A percentile compares a stretch with the other conserved stretches of the same genome.
These are phyloP conservation scores for Catharus bicknelli DNA, from an alignment of 2,113 vertebrate species.

Conservation along the genomic window DNA sequence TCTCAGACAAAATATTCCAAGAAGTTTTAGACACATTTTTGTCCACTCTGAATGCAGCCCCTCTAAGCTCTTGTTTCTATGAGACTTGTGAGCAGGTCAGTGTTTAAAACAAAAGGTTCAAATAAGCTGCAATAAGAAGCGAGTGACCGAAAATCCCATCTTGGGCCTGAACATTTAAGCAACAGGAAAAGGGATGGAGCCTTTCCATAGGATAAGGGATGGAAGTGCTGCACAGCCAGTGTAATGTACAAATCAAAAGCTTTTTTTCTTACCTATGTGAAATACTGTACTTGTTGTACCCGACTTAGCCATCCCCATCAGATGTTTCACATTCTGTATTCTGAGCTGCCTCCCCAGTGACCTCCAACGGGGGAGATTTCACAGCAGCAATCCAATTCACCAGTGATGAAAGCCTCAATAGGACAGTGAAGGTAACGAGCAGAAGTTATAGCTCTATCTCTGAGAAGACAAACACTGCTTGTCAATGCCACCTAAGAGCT, in stretches of 20 bases:
- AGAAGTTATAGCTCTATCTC: constrained; percentile 38
- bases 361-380: constrained; percentile 9
- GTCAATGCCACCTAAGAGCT: constrained; percentile 35
- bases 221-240: neutral
- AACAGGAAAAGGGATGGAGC: neutral
- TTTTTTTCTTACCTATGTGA: neutral
- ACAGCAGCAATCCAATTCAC: constrained; percentile 34
- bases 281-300: neutral
- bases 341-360: neutral
- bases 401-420: neutral
- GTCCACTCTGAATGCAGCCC: neutral
- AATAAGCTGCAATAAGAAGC: neutral
- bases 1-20: neutral
- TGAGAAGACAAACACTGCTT: constrained; percentile 29
- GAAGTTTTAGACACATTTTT: neutral
- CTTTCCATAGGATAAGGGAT: neutral
- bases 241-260: neutral
- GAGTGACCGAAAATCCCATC: neutral
- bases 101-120: neutral
- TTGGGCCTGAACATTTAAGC: neutral
- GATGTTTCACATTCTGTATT: neutral
- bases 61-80: neutral
- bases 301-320: neutral
- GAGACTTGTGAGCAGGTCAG: neutral
- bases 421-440: neutral